Evolutionary conservation across 2,113 vertebrate genomes (phyloP), one percentile per base, ranked within the genome.

Genomic region (Oncorhynchus clarkii): DNA sequence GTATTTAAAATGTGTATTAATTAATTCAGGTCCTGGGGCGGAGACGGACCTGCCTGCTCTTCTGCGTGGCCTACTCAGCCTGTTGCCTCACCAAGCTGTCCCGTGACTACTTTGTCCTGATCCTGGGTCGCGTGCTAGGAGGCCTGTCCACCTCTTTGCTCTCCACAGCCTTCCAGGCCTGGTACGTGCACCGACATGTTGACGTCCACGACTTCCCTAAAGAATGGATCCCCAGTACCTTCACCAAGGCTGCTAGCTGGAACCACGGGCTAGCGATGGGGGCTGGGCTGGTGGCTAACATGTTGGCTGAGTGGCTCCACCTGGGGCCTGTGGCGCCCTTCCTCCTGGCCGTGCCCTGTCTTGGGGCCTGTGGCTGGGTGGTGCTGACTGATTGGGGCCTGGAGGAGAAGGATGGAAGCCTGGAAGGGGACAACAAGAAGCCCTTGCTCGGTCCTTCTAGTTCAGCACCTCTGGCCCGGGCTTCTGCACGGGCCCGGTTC

Each of bases 1-100:
- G 9, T 45, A 45, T 45, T 45, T 45, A 45, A 45, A 45, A 45
- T 45, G 39, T 45, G 39, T 2, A 45, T 54, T 54, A 13, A 1
- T 54, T 18, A 3, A 54, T 54, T 54, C 14, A 54, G 59, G 88
- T 83, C 0, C 82, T 98, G 75, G 96, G 97, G 1, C 93, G 95
- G 12, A 94, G 96, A 72, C 93, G 90, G 69, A 95, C 95, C 0
- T 97, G 96, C 79, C 89, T 98, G 60, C 92, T 98, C 62, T 97
- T 97, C 83, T 96, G 96, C 64, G 67, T 96, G 74, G 92, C 93
- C 12, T 97, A 96, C 72, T 94, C 95, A 0, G 74, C 93, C 1
- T 96, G 97, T 78, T 98, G 96, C 83, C 78, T 98, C 81, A 95
- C 94, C 59, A 98, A 98, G 79, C 93, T 98, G 13, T 97, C 96